These are phyloP conservation scores for Noctilio leporinus DNA, from an alignment of 2,113 vertebrate genomes.

Conservation along the genomic window DNA sequence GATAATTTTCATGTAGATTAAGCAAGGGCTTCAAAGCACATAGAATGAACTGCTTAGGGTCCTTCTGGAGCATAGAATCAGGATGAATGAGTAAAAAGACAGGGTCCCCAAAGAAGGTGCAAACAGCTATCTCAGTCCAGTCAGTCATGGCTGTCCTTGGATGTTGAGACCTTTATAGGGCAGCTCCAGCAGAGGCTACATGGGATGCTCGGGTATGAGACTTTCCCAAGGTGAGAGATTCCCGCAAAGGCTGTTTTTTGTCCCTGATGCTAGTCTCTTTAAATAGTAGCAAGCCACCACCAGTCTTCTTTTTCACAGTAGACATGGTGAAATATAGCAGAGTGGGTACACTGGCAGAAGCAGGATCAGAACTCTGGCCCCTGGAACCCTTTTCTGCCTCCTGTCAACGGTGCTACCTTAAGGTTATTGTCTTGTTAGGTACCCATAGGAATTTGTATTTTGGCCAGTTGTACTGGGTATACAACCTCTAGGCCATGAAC, in stretches of 20 bases:
- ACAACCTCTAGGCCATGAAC: no score
- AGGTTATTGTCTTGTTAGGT: background rate
- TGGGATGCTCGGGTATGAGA: no score
- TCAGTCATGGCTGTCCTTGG: background rate
- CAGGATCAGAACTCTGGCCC: background rate
- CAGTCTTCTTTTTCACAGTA: background rate
- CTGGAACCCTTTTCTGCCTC: background rate
- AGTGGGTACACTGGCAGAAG: background rate
- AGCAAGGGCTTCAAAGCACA: background rate
- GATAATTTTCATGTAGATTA: background rate
- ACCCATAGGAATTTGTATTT: background rate
- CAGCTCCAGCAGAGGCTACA: background rate
- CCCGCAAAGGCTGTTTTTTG: background rate
- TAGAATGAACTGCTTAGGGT: background rate
- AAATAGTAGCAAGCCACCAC: background rate
- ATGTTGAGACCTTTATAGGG: background rate
- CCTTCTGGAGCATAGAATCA: background rate
- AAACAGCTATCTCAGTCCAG: background rate
- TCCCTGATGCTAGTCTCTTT: background rate
- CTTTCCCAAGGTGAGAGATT: background rate
- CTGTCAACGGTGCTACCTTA: background rate
- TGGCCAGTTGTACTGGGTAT: background rate
- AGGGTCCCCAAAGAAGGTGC: background rate
- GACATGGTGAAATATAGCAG: background rate
- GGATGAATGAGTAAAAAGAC: background rate